phyloP scores from a whole-genome alignment of 1,140 invertebrate genomes.

The Episyrphus balteatus region DNA sequence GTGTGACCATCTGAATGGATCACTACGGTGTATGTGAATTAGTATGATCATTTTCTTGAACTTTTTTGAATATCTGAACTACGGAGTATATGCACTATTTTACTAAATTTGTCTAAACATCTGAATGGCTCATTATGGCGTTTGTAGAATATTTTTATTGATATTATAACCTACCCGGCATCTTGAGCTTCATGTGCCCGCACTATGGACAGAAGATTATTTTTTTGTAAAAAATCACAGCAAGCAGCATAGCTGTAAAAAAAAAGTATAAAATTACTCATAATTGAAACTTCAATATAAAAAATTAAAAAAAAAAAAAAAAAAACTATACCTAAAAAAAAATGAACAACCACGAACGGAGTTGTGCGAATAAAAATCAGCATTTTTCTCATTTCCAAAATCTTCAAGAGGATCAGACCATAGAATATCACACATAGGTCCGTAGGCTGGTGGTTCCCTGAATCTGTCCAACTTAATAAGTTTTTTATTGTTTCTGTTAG shows the following conservation, averaged over 20 bases:
- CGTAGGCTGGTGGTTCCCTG: slow-evolving; percentile 99
- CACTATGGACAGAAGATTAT: slow-evolving; percentile 98
- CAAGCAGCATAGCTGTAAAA: slow-evolving; percentile 87
- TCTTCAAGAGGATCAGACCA: slow-evolving; percentile 99
- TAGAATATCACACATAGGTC: slow-evolving; percentile 98
- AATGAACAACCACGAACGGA: slow-evolving; percentile 99
- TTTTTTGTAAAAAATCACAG: slow-evolving; percentile 99
- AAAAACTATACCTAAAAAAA: slow-evolving; percentile 68
- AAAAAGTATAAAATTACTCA: not conserved
- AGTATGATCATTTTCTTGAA: too few species aligned
- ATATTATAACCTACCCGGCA: slow-evolving; percentile 63
- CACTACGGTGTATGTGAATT: too few species aligned
- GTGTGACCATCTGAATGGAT: too few species aligned
- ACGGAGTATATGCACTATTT: too few species aligned
- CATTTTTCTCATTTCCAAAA: slow-evolving; percentile 98
- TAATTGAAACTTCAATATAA: not conserved
- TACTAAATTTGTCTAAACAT: too few species aligned
- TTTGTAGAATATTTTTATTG: too few species aligned
- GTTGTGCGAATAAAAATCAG: slow-evolving; percentile 99
- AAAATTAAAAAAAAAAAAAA: not conserved
- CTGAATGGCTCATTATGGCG: too few species aligned
- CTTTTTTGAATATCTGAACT: too few species aligned
- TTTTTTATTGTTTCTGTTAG: not conserved
- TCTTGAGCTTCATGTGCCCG: slow-evolving; percentile 99
- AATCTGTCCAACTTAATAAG: slow-evolving; percentile 92